Evolutionary conservation across 2,113 vertebrate genomes (phyloP).

Genomic region (Bos indicus): DNA sequence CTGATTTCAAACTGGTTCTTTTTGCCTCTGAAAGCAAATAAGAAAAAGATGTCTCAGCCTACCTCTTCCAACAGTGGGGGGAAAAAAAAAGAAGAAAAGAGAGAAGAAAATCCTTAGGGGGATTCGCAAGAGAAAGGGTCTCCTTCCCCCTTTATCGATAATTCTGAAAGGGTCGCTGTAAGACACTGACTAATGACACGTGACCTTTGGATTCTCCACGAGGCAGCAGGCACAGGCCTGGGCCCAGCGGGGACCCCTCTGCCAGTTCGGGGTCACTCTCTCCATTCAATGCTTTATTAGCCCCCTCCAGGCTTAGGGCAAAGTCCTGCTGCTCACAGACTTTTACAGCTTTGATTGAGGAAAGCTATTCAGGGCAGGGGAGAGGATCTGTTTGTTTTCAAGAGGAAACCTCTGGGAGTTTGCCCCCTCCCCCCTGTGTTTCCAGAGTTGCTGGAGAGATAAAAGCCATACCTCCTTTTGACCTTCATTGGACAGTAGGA

Average conservation of each 20-base stretch:
- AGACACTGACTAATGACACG: conserved; percentile 75
- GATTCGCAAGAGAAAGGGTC: conserved; percentile 16
- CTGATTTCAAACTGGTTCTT: not conserved
- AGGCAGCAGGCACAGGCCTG: conserved; percentile 58
- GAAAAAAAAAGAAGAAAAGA: not conserved
- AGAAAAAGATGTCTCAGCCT: not conserved
- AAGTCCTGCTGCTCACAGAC: conserved; percentile 55
- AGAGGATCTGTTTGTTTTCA: conserved; percentile 68
- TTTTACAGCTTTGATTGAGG: conserved; percentile 57
- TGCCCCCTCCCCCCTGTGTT: conserved; percentile 19
- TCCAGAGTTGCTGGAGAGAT: conserved; percentile 65
- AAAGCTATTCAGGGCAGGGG: conserved; percentile 57
- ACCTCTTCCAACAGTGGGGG: not conserved
- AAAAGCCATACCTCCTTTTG: conserved; percentile 69
- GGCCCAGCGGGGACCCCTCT: conserved; percentile 68
- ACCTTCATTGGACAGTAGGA: conserved; percentile 69
- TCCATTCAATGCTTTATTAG: conserved; percentile 67
- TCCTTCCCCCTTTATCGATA: conserved; percentile 58
- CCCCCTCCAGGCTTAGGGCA: conserved; percentile 56
- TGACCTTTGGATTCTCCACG: conserved; percentile 67
- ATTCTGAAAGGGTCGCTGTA: conserved; percentile 55
- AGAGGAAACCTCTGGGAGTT: conserved; percentile 53
- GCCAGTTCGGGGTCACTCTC: conserved; percentile 73
- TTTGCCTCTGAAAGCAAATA: not conserved
- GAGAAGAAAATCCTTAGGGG: not conserved